These are phyloP conservation scores for Labia minor DNA, from an alignment of 2,888 invertebrate species.

Conservation along the genomic window DNA sequence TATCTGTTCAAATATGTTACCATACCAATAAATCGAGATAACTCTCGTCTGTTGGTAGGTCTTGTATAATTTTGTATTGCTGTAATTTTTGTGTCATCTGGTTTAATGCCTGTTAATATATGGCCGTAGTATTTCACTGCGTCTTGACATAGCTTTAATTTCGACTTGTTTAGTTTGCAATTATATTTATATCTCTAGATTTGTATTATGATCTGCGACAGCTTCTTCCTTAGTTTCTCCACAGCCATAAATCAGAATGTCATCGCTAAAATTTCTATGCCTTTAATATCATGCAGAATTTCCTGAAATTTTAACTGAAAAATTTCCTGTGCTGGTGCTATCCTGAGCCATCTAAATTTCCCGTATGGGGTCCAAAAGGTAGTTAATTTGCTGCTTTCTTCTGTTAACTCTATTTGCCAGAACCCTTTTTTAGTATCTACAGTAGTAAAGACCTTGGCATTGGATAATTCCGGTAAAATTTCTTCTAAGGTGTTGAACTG, in stretches of 20 bases:
- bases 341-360: conserved; percentile 24
- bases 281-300: conserved; percentile 22
- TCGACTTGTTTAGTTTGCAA: conserved; percentile 24
- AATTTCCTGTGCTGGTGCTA: conserved; percentile 24
- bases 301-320: conserved; percentile 23
- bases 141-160: conserved; percentile 20
- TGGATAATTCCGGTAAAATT: conserved; percentile 22
- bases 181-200: conserved; percentile 20
- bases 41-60: not conserved
- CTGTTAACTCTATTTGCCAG: conserved; percentile 24
- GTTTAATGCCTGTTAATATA: conserved; percentile 15
- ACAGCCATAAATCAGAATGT: conserved; percentile 24
- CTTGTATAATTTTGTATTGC: not conserved
- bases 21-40: conserved; percentile 15
- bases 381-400: conserved; percentile 26
- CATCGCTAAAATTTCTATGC: conserved; percentile 25
- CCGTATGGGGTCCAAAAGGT: conserved; percentile 28
- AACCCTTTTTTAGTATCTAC: conserved; percentile 25
- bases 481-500: conserved; percentile 23
- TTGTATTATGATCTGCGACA: conserved; percentile 23
- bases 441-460: conserved; percentile 23
- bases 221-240: conserved; percentile 24
- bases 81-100: conserved; percentile 2
- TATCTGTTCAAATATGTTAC: conserved; percentile 5
- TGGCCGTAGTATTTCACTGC: conserved; percentile 19